Evolutionary conservation across 1,140 invertebrate species (phyloP), one percentile per base, ranked within the genome.

Genomic region (Macrotrachela quadricornifera): DNA sequence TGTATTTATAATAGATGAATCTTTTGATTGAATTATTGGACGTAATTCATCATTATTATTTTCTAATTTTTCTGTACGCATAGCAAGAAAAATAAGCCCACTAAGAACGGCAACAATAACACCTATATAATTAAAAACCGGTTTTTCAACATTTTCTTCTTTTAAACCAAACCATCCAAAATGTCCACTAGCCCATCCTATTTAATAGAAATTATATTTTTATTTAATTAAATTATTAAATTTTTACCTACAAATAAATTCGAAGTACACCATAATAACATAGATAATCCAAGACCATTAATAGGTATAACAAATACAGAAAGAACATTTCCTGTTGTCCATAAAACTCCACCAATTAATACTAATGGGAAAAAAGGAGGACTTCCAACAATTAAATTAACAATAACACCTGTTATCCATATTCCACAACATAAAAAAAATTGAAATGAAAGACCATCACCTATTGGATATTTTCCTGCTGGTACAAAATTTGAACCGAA

Each of bases 91-190:
- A 57, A 59, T 40, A 58, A 52, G 40, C 14, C 57, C 56, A 55
- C 57, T 59, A 9, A 61, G 46, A 18, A 65, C 59, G 46, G 67
- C 62, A 16, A 70, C 38, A 13, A 49, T 54, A 12, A 72, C 63
- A 16, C 69, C 69, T 17, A 62, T 45, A 58, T 70, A 68, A 58
- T 72, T 72, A 4, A 30, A 30, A 4, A 30, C 8, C 8, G 21
- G 21, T 30, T 30, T 30, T 30, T 30, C 21, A 30, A 30, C 21
- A 4, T 2, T 8, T 30, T 30, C 21, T 4, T 2, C 21, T 30
- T 30, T 30, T 30, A 30, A 30, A 4, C 21, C 21, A 30, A 30
- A 30, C 21, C 21, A 30, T 30, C 21, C 21, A 8, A 30, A 30
- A 30, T 30, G 21, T 30, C 21, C 21, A 30, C 21, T 30, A 4